Base-by-base conservation (phyloP, 2,888 invertebrate species). In the Boloria selene region DNA sequence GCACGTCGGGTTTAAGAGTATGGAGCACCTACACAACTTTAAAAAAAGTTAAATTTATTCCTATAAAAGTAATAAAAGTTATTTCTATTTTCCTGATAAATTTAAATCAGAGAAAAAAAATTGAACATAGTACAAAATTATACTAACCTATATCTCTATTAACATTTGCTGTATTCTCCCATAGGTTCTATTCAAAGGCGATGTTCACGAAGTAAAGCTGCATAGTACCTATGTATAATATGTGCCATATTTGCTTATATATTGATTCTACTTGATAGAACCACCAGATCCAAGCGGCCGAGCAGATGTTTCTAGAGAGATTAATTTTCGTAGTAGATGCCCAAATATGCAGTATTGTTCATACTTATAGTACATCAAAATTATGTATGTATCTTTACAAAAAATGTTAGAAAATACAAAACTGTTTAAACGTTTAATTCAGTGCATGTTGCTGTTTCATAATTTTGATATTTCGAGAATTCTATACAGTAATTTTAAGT, bases 151-250 rank as follows among this genome's bases (percentile, higher is more conserved):
- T 22, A 22, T 22, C 38, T 17, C 2, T 50, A 59, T 38, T 50
- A 18, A 38, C 38, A 14, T 49, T 47, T 49, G 31, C 26, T 31
- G 16, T 17, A 38, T 1, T 49, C 31, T 1, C 31, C 14, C 16
- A 45, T 45, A 45, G 22, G 45, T 26, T 44, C 55, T 56, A 56
- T 56, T 56, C 56, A n/a, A 56, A 42, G 22, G 16, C 45, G 22
- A 26, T 56, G 13, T 56, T 45, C 56, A 56, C 45, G n/a, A 13
- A 26, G 45, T 26, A 26, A 16, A 45, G n/a, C 56, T 56, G 45
- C 45, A n/a, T 16, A 44, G 26, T 45, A 22, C 18, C 44, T 45
- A 14, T 26, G 42, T 42, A 42, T 45, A n/a, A 4, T 44, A 22
- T 55, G 22, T 44, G 44, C 14, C 44, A 22, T 56, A 56, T 38